These are phyloP conservation scores for Gorilla gorilla DNA, from an alignment of 2,113 vertebrate species.

Conservation along the genomic window DNA sequence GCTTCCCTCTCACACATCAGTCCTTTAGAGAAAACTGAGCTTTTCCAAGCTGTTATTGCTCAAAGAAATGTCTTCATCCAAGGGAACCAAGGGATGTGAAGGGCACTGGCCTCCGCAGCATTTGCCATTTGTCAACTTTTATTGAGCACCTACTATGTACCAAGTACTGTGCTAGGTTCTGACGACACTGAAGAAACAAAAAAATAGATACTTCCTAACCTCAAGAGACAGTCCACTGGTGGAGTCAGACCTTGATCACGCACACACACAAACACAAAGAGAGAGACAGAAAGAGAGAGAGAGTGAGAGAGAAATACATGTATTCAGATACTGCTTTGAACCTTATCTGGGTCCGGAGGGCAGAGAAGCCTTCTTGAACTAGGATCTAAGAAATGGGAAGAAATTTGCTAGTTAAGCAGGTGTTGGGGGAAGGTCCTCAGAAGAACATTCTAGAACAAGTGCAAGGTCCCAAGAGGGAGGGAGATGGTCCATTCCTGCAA, in stretches of 20 bases:
- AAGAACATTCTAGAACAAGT: not conserved
- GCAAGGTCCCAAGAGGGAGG: not conserved
- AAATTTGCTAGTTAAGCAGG: not conserved
- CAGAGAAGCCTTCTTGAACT: not conserved
- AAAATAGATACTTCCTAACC: not conserved
- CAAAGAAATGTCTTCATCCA: not conserved
- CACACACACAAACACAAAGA: not conserved
- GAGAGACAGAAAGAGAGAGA: too few species aligned
- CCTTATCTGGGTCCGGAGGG: not conserved
- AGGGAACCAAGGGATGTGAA: not conserved
- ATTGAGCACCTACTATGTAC: not conserved
- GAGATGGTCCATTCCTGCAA: not conserved
- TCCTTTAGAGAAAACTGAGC: not conserved
- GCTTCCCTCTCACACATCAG: not conserved
- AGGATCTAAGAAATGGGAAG: not conserved
- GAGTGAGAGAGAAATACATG: too few species aligned
- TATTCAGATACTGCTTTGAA: not conserved
- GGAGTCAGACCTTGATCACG: not conserved
- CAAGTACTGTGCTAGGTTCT: not conserved
- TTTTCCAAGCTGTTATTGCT: not conserved
- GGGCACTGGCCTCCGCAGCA: not conserved
- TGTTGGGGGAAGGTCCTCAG: not conserved
- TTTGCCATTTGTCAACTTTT: not conserved
- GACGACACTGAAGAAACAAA: not conserved
- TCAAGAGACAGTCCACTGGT: not conserved